These are phyloP conservation scores for Ditula angustiorana DNA, from an alignment of 2,888 invertebrate species.

Conservation along the genomic window DNA sequence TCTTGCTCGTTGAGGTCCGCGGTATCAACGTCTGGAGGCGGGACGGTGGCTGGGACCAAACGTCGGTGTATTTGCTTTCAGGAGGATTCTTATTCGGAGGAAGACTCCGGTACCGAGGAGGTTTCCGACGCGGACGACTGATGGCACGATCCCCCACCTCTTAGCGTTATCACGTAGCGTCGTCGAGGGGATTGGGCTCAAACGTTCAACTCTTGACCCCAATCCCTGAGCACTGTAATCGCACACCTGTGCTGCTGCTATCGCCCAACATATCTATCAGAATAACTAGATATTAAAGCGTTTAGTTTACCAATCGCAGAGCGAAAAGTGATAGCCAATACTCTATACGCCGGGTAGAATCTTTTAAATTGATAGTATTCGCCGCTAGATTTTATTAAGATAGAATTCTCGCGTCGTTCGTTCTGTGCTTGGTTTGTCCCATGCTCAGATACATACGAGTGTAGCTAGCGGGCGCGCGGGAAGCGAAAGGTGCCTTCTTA, in stretches of 20 bases:
- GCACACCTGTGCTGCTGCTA: constrained; percentile 46
- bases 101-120: constrained; percentile 81
- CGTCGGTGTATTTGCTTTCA: constrained; percentile 78
- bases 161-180: constrained; percentile 58
- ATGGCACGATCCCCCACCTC: constrained; percentile 59
- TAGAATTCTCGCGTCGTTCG: constrained; percentile 55
- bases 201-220: neutral
- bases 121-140: constrained; percentile 80
- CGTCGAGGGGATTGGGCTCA: constrained; percentile 15
- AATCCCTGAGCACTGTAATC: constrained; percentile 35
- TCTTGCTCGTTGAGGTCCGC: constrained; percentile 38
- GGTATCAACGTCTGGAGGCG: constrained; percentile 62
- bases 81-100: constrained; percentile 83
- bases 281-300: constrained; percentile 62
- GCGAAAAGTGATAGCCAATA: constrained; percentile 60
- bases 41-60: constrained; percentile 62
- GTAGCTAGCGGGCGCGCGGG: constrained; percentile 53
- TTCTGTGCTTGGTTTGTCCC: constrained; percentile 80
- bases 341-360: constrained; percentile 57
- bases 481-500: constrained; percentile 71
- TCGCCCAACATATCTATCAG: constrained; percentile 56
- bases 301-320: constrained; percentile 51
- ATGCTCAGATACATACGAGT: constrained; percentile 70
- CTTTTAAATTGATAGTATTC: constrained; percentile 70
- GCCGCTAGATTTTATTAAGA: constrained; percentile 65